Percentiles rank a stretch among this genome's conserved stretches.
Conservation (phyloP, 2,888 invertebrate genomes). For the Pandemis corylana region DNA sequence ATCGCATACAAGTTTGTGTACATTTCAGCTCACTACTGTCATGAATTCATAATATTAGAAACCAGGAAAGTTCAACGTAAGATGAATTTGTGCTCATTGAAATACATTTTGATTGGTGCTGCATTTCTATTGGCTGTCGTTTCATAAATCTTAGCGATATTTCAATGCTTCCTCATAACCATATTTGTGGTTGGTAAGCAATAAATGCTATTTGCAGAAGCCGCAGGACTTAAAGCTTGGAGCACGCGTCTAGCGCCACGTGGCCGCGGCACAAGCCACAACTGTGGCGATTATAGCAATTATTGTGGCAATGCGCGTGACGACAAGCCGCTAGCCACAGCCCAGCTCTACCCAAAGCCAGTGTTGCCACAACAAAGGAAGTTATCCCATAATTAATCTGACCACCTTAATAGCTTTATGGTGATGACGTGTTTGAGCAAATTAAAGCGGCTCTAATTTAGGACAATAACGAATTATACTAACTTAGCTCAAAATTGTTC, state of each 20-base stretch:
- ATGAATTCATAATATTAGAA: too few relatives aligned
- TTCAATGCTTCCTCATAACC: slow-evolving; percentile 54
- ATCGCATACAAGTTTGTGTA: too few relatives aligned
- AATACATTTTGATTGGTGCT: neutral
- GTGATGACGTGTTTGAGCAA: slow-evolving; percentile 9
- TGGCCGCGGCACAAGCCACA: slow-evolving; percentile 48
- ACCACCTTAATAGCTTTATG: slow-evolving; percentile 26
- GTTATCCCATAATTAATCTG: slow-evolving; percentile 35
- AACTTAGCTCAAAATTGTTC: neutral
- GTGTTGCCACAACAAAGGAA: slow-evolving; percentile 21
- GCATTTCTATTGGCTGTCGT: neutral
- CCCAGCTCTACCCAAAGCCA: slow-evolving; percentile 10
- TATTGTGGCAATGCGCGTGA: slow-evolving; percentile 47
- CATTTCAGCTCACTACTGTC: too few relatives aligned
- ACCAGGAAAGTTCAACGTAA: too few relatives aligned
- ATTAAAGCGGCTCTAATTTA: slow-evolving; percentile 13
- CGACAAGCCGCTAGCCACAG: slow-evolving; percentile 20
- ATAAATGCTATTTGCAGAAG: slow-evolving; percentile 75
- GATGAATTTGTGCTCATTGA: too few relatives aligned
- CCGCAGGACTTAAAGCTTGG: slow-evolving; percentile 63
- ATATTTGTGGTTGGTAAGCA: slow-evolving; percentile 57
- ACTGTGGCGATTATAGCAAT: slow-evolving; percentile 39
- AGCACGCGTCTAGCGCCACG: slow-evolving; percentile 54
- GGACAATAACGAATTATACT: neutral
- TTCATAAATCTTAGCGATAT: slow-evolving; percentile 52